Conservation (phyloP, 2,888 invertebrate species). For the Lasioglossum zephyrum region DNA sequence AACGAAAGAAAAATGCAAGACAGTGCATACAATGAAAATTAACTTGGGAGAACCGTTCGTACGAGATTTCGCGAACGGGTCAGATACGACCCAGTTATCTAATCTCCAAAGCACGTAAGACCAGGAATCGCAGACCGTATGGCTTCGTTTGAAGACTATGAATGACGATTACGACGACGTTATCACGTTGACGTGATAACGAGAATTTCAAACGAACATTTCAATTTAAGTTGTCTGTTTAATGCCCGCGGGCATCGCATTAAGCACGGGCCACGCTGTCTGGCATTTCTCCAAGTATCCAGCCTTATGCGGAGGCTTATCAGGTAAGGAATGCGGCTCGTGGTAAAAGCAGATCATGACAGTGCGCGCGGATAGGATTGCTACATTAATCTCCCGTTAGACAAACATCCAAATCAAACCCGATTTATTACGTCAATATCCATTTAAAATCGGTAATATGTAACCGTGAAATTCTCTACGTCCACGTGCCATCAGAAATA, state of each 20-base stretch:
- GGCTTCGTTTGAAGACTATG: not conserved
- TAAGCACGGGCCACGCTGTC: constrained; percentile 46
- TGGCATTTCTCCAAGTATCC: constrained; percentile 79
- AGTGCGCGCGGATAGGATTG: constrained; percentile 39
- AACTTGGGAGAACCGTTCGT: not conserved
- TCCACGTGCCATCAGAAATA: not conserved
- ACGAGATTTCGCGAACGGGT: not conserved
- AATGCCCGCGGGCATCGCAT: constrained; percentile 41
- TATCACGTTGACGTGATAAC: constrained; percentile 7
- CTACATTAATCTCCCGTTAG: constrained; percentile 48
- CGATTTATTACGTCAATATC: constrained; percentile 25
- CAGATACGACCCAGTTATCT: not conserved
- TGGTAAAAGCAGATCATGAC: constrained; percentile 58
- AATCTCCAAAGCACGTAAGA: not conserved
- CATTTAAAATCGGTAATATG: constrained; percentile 1
- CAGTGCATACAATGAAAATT: not conserved
- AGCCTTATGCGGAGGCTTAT: constrained; percentile 79
- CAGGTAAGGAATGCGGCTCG: constrained; percentile 65
- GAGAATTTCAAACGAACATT: constrained; percentile 47
- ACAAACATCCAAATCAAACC: constrained; percentile 34
- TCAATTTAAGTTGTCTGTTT: constrained; percentile 40
- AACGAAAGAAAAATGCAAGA: not conserved
- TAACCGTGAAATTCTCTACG: not conserved
- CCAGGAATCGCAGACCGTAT: not conserved
- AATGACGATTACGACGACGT: not conserved